Base-by-base conservation (phyloP, 2,797 vertebrate species). In the Lycodopsis pacificus region DNA sequence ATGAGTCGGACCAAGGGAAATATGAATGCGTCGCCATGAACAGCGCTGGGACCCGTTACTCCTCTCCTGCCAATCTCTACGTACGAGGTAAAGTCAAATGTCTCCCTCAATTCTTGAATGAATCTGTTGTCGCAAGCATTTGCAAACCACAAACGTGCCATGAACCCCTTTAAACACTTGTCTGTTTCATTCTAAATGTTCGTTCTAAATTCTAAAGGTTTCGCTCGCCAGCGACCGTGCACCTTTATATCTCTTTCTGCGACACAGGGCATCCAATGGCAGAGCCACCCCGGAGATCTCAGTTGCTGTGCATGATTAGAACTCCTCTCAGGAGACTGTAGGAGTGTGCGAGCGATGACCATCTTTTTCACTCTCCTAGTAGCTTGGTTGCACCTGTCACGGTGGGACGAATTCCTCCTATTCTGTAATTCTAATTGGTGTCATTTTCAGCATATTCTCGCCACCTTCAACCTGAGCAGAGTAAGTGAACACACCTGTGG, bases 1-100 rank as follows among this genome's bases (percentile, higher is more conserved):
- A 95, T 69, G 95, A 95, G 89, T 93, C 93, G 1, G 95, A 96
- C 92, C 95, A 96, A 89, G 95, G 95, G 71, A 96, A 96, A 83
- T 96, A 96, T 8, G 95, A 96, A 85, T 96, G 95, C 30, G 91
- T 96, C n/a, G 95, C 94, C 82, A 93, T 91, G 87, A 96, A 95
- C 93, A 95, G 93, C 8, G 94, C 95, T 2, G 95, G 95, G 73
- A 96, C 95, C 4, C 94, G 95, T 17, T 95, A 95, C 89, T 95
- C 95, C 0, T 89, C 95, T 67, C 95, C 95, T 42, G 95, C 95
- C 88, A 96, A 96, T 89, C 95, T 96, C 88, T 96, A 96, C 77
- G 95, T 95, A 54, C 91, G 95, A 94, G 95, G 95, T 96, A 95
- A 94, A 84, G 68, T 86, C 77, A 38, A 38, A 81, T 2, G 36